Base-by-base conservation (phyloP, 2,888 invertebrate species). In the Pomacea canaliculata region DNA sequence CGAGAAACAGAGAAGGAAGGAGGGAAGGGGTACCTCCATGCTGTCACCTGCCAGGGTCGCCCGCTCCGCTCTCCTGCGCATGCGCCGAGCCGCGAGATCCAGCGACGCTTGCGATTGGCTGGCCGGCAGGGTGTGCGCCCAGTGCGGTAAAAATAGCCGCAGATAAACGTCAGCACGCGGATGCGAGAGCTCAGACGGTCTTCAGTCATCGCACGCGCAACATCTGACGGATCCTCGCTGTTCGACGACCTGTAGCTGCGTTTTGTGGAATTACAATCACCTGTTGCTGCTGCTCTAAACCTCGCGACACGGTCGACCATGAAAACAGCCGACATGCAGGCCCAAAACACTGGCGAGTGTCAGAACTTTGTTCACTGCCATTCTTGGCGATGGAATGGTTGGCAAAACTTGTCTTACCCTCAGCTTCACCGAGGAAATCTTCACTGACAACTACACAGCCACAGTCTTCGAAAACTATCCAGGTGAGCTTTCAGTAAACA, bases 361-460 rank as follows among this genome's bases (percentile, higher is more conserved):
- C 63, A 63, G 23, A 63, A 63, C 27, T 63, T 23, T 63, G 78
- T 85, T 4, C 84, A 84, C 74, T 86, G 85, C 84, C 27, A 71
- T 86, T 13, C 81, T 86, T 18, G 86, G 86, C 0, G 85, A 86
- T 62, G 86, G 84, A 16, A 86, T 86, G 86, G 85, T 85, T 7
- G 86, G 86, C 7, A 86, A 86, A 73, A 83, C 85, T 27, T 82
- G 84, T 59, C 65, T 86, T 27, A 83, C 85, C 12, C 80, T 82
- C 46, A 80, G 81, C 59, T 84, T 84, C 76, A 76, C 82, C n/a
- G 76, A 83, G 49, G 81, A 84, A 49, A 65, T 72, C 8, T 80
- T 79, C 65, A 73, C 71, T 48, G 79, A 80, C 19, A 68, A 76
- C n/a, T 80, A 80, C 69, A 78, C 76, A n/a, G 84, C 85, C 7